Base-by-base conservation (phyloP, 2,888 invertebrate species). In the Orthosia incerta region DNA sequence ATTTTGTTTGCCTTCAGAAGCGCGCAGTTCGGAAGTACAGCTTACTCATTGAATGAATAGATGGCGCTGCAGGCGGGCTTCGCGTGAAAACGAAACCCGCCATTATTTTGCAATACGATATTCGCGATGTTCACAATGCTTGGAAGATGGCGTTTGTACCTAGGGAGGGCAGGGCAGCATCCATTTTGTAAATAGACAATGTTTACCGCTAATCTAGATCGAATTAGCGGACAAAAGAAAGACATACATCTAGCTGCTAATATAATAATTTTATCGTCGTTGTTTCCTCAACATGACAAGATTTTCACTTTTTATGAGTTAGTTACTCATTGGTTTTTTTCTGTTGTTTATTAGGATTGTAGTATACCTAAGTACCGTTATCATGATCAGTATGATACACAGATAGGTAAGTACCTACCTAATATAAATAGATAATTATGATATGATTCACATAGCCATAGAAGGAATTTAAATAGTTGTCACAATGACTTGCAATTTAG, bases 111-210 rank as follows among this genome's bases (percentile, higher is more conserved):
- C 73, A 76, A 15, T n/a, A 59, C 69, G 66, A 53, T 78, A 62
- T 69, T 80, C 72, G 62, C 85, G 80, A 80, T 85, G 76, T 85
- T 85, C 84, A 84, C 64, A 46, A 26, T 74, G 56, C 71, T 83
- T 74, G 55, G 72, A 76, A 87, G 86, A 87, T 84, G 86, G 87
- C 84, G 85, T 75, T 79, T 74, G n/a, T 26, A 12, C 55, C 5
- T 39, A 16, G 68, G 74, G 26, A 26, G 26, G 26, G 39, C 39
- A 39, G 39, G 39, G 39, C 39, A 39, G 76, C 85, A 55, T 85
- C 85, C 87, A 87, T 87, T 85, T 86, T 87, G 86, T 86, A 82
- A 83, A 85, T 83, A 83, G 63, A 74, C 66, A 74, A 69, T 79
- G 71, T 85, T 83, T 85, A 83, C 76, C 81, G 82, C 72, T 79